Evolutionary conservation across 2,888 invertebrate species (phyloP).

Genomic region (Aelia acuminata): DNA sequence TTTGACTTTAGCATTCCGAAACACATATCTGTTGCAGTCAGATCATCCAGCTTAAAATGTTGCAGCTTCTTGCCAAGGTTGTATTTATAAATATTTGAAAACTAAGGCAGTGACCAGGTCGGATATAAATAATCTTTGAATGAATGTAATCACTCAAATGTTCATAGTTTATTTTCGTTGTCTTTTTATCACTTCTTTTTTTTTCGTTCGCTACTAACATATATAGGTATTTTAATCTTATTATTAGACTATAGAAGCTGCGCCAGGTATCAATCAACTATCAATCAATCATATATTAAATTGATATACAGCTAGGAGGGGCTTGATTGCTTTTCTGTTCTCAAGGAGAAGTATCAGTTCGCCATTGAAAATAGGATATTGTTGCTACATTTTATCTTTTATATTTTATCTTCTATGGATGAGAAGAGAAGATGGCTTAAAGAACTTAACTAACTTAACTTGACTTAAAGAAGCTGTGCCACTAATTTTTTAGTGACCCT

Average conservation of each 20-base stretch:
- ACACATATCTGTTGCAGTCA: no score
- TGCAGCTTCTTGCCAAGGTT: neutral
- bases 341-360: neutral
- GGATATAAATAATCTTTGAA: neutral
- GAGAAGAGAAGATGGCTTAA: no score
- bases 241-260: neutral
- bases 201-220: no score
- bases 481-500: no score
- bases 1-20: no score
- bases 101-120: neutral
- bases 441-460: no score
- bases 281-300: neutral
- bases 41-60: neutral
- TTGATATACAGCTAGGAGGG: no score
- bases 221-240: neutral
- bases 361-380: neutral
- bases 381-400: neutral
- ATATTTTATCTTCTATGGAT: no score
- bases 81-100: neutral
- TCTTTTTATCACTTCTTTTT: neutral
- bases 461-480: no score
- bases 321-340: neutral
- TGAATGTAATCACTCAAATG: neutral
- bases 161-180: neutral
- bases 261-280: neutral